These are phyloP conservation scores for Dreissena rostriformis DNA, from an alignment of 1,140 invertebrate species.

Conservation along the genomic window DNA sequence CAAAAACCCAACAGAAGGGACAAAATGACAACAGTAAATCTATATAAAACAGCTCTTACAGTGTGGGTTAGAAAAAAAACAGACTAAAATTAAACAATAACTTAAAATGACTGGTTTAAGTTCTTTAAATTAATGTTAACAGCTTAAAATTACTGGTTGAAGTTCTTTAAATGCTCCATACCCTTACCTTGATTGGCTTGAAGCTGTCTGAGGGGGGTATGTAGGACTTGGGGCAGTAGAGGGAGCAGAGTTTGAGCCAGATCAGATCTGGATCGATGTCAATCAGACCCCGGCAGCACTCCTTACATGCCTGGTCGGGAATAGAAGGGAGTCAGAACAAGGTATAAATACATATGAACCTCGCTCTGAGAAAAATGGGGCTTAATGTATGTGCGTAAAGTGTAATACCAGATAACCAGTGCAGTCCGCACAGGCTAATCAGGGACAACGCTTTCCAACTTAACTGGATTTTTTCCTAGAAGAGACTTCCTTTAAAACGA, in stretches of 20 bases:
- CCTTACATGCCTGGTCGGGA: conserved; percentile 55
- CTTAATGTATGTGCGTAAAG: too few species aligned
- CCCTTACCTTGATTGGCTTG: conserved; percentile 45
- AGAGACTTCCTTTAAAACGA: too few species aligned
- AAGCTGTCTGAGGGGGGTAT: conserved; percentile 56
- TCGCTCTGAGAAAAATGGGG: too few species aligned
- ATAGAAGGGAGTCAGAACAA: too few species aligned
- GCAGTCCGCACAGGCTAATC: too few species aligned
- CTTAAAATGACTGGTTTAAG: neutral
- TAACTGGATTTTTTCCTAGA: too few species aligned
- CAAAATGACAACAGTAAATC: neutral
- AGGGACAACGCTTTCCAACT: too few species aligned
- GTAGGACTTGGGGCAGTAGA: conserved; percentile 57
- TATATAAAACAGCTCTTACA: neutral
- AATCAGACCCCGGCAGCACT: conserved; percentile 58
- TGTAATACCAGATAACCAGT: too few species aligned
- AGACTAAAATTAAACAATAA: neutral
- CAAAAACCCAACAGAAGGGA: neutral
- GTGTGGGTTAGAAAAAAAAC: neutral
- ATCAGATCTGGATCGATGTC: conserved; percentile 61
- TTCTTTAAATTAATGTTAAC: neutral
- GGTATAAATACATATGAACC: too few species aligned
- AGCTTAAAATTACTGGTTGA: neutral
- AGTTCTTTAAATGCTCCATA: neutral
- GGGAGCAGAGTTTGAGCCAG: conserved; percentile 63